These are phyloP conservation scores for Pecten maximus DNA, from an alignment of 2,888 invertebrate genomes.

Conservation along the genomic window DNA sequence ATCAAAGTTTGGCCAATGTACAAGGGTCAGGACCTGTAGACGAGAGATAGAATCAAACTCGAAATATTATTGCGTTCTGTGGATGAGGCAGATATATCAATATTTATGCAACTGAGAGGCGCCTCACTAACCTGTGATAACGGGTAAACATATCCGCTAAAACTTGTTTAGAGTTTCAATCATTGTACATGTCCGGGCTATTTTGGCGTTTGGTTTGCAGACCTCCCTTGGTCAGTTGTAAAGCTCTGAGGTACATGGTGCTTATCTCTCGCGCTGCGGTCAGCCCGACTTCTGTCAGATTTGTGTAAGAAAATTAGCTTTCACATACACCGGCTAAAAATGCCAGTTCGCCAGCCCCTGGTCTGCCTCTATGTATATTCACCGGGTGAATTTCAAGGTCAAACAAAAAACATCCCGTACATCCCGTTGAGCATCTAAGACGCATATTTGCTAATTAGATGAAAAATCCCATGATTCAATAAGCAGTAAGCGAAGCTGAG, in stretches of 20 bases:
- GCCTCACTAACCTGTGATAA: slow-evolving; percentile 24
- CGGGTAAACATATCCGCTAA: neutral
- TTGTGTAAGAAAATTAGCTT: slow-evolving; percentile 29
- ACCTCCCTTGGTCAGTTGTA: slow-evolving; percentile 26
- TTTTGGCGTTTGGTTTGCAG: slow-evolving; percentile 15
- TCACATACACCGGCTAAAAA: neutral
- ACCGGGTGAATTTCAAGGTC: neutral
- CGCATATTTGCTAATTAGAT: no score
- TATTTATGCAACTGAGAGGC: slow-evolving; percentile 33
- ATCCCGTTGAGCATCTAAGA: neutral
- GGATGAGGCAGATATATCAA: slow-evolving; percentile 13
- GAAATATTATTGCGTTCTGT: slow-evolving; percentile 24
- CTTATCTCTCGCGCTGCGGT: neutral
- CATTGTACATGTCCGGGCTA: slow-evolving; percentile 20
- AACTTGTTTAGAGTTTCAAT: slow-evolving; percentile 2
- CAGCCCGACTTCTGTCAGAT: slow-evolving; percentile 20
- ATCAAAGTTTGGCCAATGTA: slow-evolving; percentile 33
- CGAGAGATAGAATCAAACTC: slow-evolving; percentile 26
- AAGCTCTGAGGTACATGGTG: neutral
- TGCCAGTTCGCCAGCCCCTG: neutral
- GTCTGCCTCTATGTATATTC: neutral
- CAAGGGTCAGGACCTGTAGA: neutral
- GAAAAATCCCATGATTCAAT: no score
- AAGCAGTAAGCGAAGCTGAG: no score
- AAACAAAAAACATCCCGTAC: neutral